A percentile compares a stretch with the other conserved stretches of the same genome.
phyloP scores from a whole-genome alignment of 92 coral and sea anemone genomes.

The Phenganax stokvisi region DNA sequence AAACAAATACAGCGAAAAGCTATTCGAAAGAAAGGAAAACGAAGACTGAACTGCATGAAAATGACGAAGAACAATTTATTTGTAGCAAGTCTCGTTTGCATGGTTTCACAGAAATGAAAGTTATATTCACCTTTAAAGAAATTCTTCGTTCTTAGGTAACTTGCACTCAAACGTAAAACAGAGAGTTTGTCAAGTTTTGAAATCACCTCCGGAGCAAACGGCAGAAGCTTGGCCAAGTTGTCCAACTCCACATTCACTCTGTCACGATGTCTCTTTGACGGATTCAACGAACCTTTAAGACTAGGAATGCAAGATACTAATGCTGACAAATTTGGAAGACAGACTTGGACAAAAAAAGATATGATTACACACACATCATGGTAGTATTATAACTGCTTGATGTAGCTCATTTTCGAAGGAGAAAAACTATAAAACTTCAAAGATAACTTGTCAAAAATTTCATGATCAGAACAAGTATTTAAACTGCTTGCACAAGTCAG shows the following conservation, averaged over 20 bases:
- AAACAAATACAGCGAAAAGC: neutral
- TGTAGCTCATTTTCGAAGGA: no score
- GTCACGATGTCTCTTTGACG: constrained; percentile 93
- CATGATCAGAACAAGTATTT: no score
- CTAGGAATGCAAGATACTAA: constrained; percentile 40
- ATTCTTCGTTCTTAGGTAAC: constrained; percentile 90
- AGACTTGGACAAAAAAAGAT: neutral
- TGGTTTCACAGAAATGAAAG: neutral
- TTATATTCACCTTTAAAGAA: constrained; percentile 81
- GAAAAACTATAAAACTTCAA: no score
- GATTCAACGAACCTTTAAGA: constrained; percentile 90
- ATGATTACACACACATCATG: no score
- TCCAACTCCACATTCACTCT: constrained; percentile 93
- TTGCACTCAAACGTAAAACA: constrained; percentile 81
- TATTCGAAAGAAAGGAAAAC: no score
- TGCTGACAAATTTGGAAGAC: neutral
- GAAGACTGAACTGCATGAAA: no score
- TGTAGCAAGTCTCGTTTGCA: neutral
- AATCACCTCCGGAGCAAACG: constrained; percentile 94
- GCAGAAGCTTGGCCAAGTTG: constrained; percentile 86
- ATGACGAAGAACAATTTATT: no score
- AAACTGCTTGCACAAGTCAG: no score
- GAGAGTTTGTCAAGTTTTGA: constrained; percentile 91
- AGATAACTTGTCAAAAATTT: no score
- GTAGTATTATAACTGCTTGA: no score